Conservation (phyloP, 2,113 vertebrate genomes). For the Cheilinus undulatus region DNA sequence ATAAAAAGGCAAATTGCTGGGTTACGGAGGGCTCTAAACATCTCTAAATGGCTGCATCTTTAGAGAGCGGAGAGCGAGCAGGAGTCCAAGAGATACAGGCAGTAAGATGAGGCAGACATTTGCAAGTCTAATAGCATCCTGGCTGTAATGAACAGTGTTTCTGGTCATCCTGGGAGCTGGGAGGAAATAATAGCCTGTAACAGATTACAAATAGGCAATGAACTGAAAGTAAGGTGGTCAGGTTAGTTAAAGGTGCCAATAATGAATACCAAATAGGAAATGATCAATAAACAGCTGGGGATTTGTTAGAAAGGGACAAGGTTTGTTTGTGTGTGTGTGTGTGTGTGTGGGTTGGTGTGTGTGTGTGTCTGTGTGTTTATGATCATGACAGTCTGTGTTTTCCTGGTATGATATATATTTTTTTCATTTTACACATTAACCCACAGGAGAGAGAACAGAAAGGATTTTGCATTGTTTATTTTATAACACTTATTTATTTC, state of each 20-base stretch:
- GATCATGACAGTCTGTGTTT: not conserved
- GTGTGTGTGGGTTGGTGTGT: not conserved
- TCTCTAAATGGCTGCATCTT: slow-evolving; percentile 54
- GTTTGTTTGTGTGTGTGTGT: slow-evolving; percentile 13
- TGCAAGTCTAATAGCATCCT: slow-evolving; percentile 70
- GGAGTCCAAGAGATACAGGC: slow-evolving; percentile 35
- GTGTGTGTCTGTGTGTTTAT: not conserved
- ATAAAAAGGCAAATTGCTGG: slow-evolving; percentile 55
- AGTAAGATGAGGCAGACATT: slow-evolving; percentile 46
- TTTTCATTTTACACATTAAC: slow-evolving; percentile 1
- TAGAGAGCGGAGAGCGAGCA: slow-evolving; percentile 8
- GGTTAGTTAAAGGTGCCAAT: slow-evolving; percentile 55
- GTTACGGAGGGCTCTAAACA: slow-evolving; percentile 50
- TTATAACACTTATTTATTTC: slow-evolving; percentile 39
- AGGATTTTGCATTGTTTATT: slow-evolving; percentile 55
- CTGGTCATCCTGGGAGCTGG: slow-evolving; percentile 44
- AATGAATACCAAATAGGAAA: slow-evolving; percentile 59
- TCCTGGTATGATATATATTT: not conserved
- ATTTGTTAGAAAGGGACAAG: slow-evolving; percentile 34
- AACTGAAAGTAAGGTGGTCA: slow-evolving; percentile 43
- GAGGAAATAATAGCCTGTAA: slow-evolving; percentile 52
- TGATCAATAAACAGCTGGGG: slow-evolving; percentile 61
- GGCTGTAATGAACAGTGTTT: slow-evolving; percentile 68
- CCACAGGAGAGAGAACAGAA: slow-evolving; percentile 27
- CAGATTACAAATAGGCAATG: slow-evolving; percentile 55